Evolutionary conservation across 2,888 invertebrate species (phyloP).

Genomic region (Eumacrocentrus americanus): DNA sequence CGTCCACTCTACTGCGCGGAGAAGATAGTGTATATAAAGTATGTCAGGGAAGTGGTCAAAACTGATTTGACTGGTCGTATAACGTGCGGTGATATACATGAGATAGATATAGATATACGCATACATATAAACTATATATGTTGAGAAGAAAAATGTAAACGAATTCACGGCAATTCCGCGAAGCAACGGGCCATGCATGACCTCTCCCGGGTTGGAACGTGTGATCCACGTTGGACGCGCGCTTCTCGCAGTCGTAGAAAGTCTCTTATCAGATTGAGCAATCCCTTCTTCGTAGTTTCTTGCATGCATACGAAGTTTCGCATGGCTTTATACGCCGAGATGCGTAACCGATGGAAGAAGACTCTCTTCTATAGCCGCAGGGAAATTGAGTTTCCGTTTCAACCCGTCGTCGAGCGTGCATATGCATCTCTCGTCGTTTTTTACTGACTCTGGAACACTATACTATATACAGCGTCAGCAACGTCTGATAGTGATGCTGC

Average conservation of each 20-base stretch:
- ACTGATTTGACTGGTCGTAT: not conserved
- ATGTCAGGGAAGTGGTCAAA: not conserved
- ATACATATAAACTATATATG: not conserved
- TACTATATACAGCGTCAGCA: not conserved
- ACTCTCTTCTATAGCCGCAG: not conserved
- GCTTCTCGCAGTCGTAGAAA: slow-evolving; percentile 14
- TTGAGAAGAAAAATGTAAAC: slow-evolving; percentile 12
- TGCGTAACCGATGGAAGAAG: slow-evolving; percentile 5
- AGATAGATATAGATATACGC: not conserved
- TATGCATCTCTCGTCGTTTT: not conserved
- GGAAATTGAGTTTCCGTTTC: slow-evolving; percentile 12
- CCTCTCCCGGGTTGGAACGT: slow-evolving; percentile 18
- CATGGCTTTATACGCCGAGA: not conserved
- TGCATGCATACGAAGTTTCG: not conserved
- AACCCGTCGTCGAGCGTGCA: not conserved
- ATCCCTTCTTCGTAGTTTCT: not conserved
- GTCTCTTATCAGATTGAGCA: slow-evolving; percentile 13
- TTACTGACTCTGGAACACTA: too few species aligned
- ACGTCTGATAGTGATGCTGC: slow-evolving; percentile 2
- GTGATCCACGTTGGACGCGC: slow-evolving; percentile 18
- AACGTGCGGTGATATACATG: not conserved
- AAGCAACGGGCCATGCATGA: slow-evolving; percentile 20
- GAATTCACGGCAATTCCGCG: slow-evolving; percentile 23
- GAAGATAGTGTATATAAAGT: too few species aligned
- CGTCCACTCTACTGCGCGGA: not conserved